Evolutionary conservation across 2,113 vertebrate genomes (phyloP).

Genomic region (Vulpes vulpes): DNA sequence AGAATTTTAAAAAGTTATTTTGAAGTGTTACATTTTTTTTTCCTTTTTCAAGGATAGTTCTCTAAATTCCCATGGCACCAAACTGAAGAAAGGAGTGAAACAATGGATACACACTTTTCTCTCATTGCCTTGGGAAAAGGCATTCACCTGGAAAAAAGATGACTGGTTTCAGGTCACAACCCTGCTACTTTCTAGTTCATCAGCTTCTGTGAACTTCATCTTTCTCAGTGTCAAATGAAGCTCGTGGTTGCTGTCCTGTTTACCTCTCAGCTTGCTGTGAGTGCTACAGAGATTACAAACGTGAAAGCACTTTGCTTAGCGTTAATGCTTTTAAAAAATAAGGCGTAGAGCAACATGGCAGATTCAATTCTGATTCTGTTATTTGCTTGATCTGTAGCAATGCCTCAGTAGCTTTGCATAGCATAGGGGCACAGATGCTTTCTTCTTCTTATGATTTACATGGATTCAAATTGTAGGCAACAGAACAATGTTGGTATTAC

Average conservation of each 20-base stretch:
- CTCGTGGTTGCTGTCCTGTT: neutral
- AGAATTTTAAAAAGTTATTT: neutral
- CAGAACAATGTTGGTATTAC: neutral
- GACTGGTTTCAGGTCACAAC: neutral
- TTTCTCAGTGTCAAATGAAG: constrained; percentile 26
- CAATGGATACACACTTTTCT: neutral
- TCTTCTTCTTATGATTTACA: constrained; percentile 24
- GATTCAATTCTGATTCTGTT: neutral
- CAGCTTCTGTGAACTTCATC: neutral
- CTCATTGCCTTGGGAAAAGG: neutral
- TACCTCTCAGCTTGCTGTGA: neutral
- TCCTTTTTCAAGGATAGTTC: neutral
- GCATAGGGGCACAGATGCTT: neutral
- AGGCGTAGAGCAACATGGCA: neutral
- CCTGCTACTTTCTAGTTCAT: neutral
- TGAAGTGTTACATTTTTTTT: neutral
- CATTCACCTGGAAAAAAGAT: neutral
- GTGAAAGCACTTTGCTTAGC: neutral
- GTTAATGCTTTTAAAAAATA: constrained; percentile 49
- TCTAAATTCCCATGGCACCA: neutral
- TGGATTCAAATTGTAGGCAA: constrained; percentile 20
- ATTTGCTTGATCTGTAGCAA: neutral
- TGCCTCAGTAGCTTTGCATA: neutral
- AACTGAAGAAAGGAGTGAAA: neutral
- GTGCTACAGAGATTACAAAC: neutral